Evolutionary conservation across 2,113 vertebrate species (phyloP), one percentile per base, ranked within the genome.

Genomic region (Chlamydotis undulata): DNA sequence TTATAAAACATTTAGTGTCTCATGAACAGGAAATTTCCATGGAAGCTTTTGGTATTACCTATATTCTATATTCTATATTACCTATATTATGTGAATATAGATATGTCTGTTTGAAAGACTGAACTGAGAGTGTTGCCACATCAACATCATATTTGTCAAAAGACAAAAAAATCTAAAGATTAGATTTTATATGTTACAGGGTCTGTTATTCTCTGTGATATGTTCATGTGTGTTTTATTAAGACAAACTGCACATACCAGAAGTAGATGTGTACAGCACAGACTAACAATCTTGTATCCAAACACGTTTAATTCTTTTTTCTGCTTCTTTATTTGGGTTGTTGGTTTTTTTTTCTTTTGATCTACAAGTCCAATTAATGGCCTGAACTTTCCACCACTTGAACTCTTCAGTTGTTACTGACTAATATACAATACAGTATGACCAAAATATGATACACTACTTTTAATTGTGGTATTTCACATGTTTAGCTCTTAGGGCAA

Each of bases 261-360:
- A 63, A 52, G 4, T 25, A 4, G 16, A n/a, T 56, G 15, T 1
- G 1, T 39, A 37, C 0, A 0, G 29, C 7, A 6, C 29, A 69
- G n/a, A 55, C 25, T 69, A n/a, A 49, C 22, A 47, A 14, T 59
- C 26, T 59, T 47, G 19, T 75, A 68, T 64, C 23, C 10, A 45
- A 52, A 74, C 5, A 25, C 4, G 6, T 52, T 64, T 37, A 37
- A 61, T 63, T 39, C 1, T 14, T 43, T 35, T 29, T 5, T 6
- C n/a, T 37, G 6, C 15, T 69, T 49, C 24, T 90, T 49, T 14
- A 43, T 43, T 43, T 43, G 41, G 41, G 41, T 43, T 43, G 41
- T 15, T 43, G 26, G 26, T 26, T 12, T 52, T 52, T 50, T 52
- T 52, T 25, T 52, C 10, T 64, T 24, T 67, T 68, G 7, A 25